Evolutionary conservation across 2,888 invertebrate species (phyloP).

Genomic region (Nephrotoma appendiculata): DNA sequence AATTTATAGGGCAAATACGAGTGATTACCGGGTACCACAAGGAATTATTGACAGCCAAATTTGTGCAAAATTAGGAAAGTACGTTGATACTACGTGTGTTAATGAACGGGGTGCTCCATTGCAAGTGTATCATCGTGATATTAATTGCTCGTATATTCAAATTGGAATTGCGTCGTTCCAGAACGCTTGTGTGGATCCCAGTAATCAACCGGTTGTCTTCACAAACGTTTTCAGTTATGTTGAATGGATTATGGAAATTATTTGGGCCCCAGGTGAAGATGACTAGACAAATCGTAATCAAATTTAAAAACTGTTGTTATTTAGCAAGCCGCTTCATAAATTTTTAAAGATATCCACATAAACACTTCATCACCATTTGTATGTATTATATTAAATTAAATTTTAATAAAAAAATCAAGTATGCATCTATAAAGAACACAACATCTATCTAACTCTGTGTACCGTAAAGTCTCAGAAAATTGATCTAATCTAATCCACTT

Average conservation of each 20-base stretch:
- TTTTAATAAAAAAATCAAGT: background rate
- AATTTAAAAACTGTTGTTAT: too few species aligned
- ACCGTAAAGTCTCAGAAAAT: background rate
- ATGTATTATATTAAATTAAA: background rate
- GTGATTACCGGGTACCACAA: too few species aligned
- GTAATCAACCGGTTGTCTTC: background rate
- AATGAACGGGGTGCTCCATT: background rate
- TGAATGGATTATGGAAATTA: background rate
- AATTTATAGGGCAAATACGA: too few species aligned
- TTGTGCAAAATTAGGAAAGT: background rate
- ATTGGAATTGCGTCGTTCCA: background rate
- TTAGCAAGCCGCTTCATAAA: too few species aligned
- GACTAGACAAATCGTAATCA: background rate
- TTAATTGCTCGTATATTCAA: background rate
- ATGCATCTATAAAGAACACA: background rate
- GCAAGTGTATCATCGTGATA: background rate
- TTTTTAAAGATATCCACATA: background rate
- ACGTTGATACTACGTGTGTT: background rate
- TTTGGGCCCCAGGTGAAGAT: background rate
- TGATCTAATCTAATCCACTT: background rate
- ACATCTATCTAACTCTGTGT: background rate
- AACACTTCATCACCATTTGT: background rate
- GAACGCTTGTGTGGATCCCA: background rate
- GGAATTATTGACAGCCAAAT: background rate
- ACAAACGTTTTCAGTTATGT: background rate